phyloP scores from a whole-genome alignment of 2,113 vertebrate genomes.

The Aldabrachelys gigantea region DNA sequence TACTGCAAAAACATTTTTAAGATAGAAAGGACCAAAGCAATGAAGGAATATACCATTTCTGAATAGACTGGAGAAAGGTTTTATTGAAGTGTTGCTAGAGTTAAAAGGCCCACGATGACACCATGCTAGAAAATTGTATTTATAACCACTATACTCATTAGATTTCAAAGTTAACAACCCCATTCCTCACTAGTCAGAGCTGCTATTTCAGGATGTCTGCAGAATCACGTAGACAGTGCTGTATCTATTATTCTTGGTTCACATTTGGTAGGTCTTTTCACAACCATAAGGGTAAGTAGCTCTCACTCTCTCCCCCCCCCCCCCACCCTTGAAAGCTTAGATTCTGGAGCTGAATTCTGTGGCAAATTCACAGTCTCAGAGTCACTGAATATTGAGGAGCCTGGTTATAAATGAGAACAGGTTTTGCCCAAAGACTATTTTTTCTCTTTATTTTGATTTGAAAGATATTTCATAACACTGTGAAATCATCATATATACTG shows the following conservation, averaged over 20 bases:
- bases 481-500: not conserved
- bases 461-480: not conserved
- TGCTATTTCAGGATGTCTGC: constrained; percentile 1
- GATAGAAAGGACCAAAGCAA: constrained; percentile 14
- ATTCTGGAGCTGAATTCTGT: not conserved
- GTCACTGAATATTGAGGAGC: not conserved
- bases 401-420: not conserved
- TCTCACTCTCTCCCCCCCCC: not conserved
- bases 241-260: not conserved
- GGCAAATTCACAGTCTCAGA: not conserved
- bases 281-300: not conserved
- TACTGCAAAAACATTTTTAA: constrained; percentile 15
- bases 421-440: not conserved
- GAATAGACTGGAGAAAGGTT: constrained; percentile 9
- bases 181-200: not conserved
- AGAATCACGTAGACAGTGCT: not conserved
- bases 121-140: not conserved
- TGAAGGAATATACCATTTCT: constrained; percentile 17
- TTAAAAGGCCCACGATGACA: not conserved
- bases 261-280: constrained; percentile 5
- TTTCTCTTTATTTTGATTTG: not conserved
- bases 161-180: not conserved
- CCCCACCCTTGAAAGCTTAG: not conserved
- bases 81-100: not conserved
- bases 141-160: not conserved